phyloP scores from a whole-genome alignment of 92 coral and sea anemone species.

The Pocillopora meandrina region DNA sequence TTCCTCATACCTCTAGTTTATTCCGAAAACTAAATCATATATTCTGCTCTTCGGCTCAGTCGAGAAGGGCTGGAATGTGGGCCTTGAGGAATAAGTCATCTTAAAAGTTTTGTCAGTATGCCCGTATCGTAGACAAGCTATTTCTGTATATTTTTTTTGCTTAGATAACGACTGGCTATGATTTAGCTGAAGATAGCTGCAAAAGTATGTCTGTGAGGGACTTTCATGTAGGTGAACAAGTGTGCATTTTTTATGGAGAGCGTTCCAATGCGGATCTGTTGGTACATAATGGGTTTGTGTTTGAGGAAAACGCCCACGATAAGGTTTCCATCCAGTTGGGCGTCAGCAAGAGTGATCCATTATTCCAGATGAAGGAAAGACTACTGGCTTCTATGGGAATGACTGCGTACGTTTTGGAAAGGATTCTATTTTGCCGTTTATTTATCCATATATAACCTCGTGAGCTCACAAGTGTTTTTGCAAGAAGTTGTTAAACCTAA shows the following conservation, averaged over 20 bases:
- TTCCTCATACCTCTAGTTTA: no score
- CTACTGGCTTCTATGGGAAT: slow-evolving; percentile 65
- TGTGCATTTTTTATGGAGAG: slow-evolving; percentile 90
- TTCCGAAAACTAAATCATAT: no score
- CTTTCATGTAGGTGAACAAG: slow-evolving; percentile 87
- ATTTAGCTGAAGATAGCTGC: slow-evolving; percentile 67
- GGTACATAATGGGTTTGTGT: slow-evolving; percentile 94
- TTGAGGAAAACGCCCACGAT: slow-evolving; percentile 77
- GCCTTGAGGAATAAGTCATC: no score
- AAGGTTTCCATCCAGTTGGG: slow-evolving; percentile 82
- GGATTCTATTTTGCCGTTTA: no score
- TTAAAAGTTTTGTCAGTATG: background rate
- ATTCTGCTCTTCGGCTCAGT: no score
- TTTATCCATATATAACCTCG: no score
- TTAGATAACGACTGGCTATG: slow-evolving; percentile 95
- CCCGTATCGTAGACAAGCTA: background rate
- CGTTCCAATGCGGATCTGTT: slow-evolving; percentile 90
- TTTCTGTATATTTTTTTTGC: background rate
- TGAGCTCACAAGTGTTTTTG: no score
- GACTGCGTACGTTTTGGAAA: slow-evolving; percentile 74
- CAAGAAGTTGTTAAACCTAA: no score
- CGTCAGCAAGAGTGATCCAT: slow-evolving; percentile 88
- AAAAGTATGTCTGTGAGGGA: slow-evolving; percentile 78
- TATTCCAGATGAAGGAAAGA: slow-evolving; percentile 82
- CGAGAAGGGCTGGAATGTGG: no score